Conservation (phyloP, 2,113 vertebrate species). For the Heterotilapia buettikoferi region DNA sequence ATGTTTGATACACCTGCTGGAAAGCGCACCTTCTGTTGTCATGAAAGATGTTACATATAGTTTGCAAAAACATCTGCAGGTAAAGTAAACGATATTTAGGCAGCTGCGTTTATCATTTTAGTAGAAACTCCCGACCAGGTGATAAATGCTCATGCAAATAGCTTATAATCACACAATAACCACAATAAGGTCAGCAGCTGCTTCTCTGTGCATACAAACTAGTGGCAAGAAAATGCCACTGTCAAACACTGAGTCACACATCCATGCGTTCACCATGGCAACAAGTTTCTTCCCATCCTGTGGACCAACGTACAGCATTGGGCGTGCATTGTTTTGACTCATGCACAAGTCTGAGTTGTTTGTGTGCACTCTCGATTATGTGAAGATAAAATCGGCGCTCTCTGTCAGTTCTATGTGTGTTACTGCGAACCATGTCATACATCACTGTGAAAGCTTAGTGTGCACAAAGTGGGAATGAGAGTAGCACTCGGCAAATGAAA, state of each 20-base stretch:
- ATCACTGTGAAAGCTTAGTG: background rate
- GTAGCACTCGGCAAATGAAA: background rate
- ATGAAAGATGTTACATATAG: background rate
- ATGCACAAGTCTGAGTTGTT: background rate
- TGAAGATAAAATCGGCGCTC: background rate
- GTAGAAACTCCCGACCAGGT: background rate
- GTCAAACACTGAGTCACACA: background rate
- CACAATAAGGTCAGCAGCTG: background rate
- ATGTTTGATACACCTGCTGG: background rate
- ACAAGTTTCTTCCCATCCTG: conserved; percentile 16
- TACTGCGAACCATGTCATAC: background rate
- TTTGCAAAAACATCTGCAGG: background rate
- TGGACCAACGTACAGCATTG: background rate
- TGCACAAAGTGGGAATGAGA: background rate
- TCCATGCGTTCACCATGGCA: conserved; percentile 46
- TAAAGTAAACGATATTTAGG: background rate
- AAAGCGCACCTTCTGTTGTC: background rate
- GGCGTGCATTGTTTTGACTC: background rate
- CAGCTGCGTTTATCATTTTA: background rate
- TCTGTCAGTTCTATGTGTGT: background rate
- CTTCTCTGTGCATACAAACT: background rate
- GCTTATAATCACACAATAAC: background rate
- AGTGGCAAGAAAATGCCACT: conserved; percentile 6
- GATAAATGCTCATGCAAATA: background rate
- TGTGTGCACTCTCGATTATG: background rate